Conservation (phyloP, 2,113 vertebrate species). For the Oophaga pumilio region DNA sequence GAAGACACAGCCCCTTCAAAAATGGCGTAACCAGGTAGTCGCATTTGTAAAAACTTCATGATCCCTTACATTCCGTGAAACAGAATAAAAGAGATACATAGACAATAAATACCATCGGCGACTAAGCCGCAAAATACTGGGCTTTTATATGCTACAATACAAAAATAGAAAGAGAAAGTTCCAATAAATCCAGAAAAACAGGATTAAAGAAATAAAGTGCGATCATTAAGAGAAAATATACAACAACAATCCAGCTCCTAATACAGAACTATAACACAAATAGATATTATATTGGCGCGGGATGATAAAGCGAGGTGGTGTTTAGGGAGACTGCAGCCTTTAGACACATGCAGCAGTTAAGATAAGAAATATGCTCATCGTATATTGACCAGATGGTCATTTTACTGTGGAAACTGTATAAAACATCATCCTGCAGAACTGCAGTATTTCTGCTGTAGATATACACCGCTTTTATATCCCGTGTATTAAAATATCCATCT, state of each 20-base stretch:
- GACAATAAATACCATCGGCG: neutral
- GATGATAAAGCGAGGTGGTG: neutral
- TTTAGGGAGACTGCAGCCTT: neutral
- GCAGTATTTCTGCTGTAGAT: slow-evolving; percentile 15
- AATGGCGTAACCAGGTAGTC: too few species aligned
- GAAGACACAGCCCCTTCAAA: too few species aligned
- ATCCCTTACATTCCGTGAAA: neutral
- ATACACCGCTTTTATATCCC: slow-evolving; percentile 13
- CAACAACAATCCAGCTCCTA: neutral
- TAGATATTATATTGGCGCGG: neutral
- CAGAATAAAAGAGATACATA: neutral
- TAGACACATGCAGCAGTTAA: neutral
- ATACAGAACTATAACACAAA: neutral
- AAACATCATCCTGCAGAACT: slow-evolving; percentile 8
- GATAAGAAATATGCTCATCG: slow-evolving; percentile 12
- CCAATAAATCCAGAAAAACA: neutral
- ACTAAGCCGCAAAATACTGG: neutral
- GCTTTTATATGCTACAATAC: neutral
- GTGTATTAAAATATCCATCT: slow-evolving; percentile 31
- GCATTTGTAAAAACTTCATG: too few species aligned
- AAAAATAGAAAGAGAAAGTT: neutral
- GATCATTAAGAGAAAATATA: neutral
- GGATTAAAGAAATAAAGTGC: neutral
- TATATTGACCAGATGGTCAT: slow-evolving; percentile 48
- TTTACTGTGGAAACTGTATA: slow-evolving; percentile 16